These are phyloP conservation scores for Drosophila guanche DNA, from an alignment of 1,140 invertebrate species.

Conservation along the genomic window DNA sequence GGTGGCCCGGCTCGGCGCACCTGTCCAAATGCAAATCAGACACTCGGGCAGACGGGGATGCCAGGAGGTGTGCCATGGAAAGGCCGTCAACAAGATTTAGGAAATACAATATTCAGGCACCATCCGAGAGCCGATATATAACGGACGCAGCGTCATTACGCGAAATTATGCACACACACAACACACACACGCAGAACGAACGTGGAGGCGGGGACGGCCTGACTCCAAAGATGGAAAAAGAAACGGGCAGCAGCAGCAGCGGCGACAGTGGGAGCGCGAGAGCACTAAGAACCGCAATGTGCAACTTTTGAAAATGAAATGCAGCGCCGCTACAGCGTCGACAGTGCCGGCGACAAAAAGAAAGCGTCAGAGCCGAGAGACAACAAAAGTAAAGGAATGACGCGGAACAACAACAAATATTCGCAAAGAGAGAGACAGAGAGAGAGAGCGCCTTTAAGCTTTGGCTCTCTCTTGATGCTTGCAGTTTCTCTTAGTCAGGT, in stretches of 20 bases:
- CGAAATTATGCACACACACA: slow-evolving; percentile 3
- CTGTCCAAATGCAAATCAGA: slow-evolving; percentile 44
- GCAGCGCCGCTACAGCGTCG: slow-evolving; percentile 48
- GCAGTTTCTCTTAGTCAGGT: slow-evolving; percentile 44
- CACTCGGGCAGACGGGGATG: no score
- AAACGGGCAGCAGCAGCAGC: slow-evolving; percentile 15
- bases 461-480: not conserved
- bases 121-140: no score
- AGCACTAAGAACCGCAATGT: slow-evolving; percentile 55
- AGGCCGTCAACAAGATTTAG: no score
- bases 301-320: slow-evolving; percentile 77
- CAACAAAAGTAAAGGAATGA: slow-evolving; percentile 22
- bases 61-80: no score
- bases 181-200: slow-evolving; percentile 1
- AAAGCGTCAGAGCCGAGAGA: slow-evolving; percentile 41
- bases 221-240: slow-evolving; percentile 17
- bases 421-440: slow-evolving; percentile 7
- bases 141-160: no score
- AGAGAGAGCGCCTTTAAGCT: slow-evolving; percentile 35
- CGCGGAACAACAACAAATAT: slow-evolving; percentile 19
- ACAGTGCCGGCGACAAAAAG: slow-evolving; percentile 53
- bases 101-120: no score
- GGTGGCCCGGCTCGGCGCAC: slow-evolving; percentile 15
- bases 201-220: slow-evolving; percentile 5
- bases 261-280: slow-evolving; percentile 35